phyloP scores from a whole-genome alignment of 2,797 vertebrate species.

The Rhinichthys osculus region DNA sequence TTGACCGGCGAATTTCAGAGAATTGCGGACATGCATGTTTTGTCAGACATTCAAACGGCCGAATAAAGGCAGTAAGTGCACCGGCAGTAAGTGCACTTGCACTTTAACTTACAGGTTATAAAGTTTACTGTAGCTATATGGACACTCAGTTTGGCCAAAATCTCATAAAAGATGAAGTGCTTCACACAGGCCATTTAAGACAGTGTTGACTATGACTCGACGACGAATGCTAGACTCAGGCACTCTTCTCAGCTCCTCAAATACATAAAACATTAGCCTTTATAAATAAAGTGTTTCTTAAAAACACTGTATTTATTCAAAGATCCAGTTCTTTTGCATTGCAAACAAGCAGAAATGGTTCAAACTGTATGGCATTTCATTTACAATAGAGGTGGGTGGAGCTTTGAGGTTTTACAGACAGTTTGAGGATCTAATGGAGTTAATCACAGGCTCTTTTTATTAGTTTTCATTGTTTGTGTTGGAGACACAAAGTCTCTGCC shows the following conservation, averaged over 20 bases:
- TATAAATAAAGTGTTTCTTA: too few species aligned
- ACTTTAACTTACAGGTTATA: background rate
- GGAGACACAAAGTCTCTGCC: background rate
- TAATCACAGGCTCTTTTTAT: background rate
- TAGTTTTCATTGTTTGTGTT: background rate
- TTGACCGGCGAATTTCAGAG: too few species aligned
- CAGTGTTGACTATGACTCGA: too few species aligned
- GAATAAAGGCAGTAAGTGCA: background rate
- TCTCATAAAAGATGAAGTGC: too few species aligned
- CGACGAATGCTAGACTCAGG: too few species aligned
- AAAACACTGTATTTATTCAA: background rate
- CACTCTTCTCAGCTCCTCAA: too few species aligned
- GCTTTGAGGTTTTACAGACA: background rate
- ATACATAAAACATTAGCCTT: too few species aligned
- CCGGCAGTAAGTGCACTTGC: too few species aligned
- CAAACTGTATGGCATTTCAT: background rate
- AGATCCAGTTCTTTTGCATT: fast-evolving
- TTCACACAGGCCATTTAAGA: too few species aligned
- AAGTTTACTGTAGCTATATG: background rate
- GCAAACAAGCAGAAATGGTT: background rate
- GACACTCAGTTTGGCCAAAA: too few species aligned
- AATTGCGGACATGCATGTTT: too few species aligned
- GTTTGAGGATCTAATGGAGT: background rate
- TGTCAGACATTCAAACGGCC: background rate
- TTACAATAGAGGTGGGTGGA: background rate